Base-by-base conservation (phyloP, 2,797 vertebrate species). In the Pipistrellus nathusii region DNA sequence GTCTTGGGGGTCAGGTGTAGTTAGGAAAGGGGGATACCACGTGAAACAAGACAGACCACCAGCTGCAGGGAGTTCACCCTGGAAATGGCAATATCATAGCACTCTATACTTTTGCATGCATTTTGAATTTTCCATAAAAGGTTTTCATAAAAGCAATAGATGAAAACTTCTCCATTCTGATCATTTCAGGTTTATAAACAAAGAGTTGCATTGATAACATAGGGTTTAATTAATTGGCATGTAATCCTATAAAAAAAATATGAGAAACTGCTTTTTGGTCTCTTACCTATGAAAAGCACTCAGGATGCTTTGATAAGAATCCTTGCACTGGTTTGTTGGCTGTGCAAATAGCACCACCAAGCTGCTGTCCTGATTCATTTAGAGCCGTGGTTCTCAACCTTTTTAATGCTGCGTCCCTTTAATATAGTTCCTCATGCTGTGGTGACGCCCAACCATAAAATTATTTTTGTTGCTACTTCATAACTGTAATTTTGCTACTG, bases 121-220 rank as follows among this genome's bases (percentile, higher is more conserved):
- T 48, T 80, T 91, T 80, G 23, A 23, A 68, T 81, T 93, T 82
- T 91, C 68, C 27, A 48, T 13, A 71, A 64, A 77, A 27, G 3
- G 25, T n/a, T 81, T 51, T 17, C 10, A 75, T 32, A 27, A 57
- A 62, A 23, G 23, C 13, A 76, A 91, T 2, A 80, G 12, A n/a
- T 30, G 2, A 12, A 90, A 91, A 76, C 20, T 13, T n/a, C 69
- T 84, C 38, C 62, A 32, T 89, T 62, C 13, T 88, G 32, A 75
- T 18, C 21, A 83, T 48, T 57, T 75, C 14, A 77, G 18, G 7
- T 69, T 90, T 93, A 48, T 30, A 62, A 95, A 77, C 4, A 18
- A 68, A 9, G 17, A 18, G 7, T 76, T 93, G 35, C 25, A 53
- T 30, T 64, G 38, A 48, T 8, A 4, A 8, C 20, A 41, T 5